A percentile compares a stretch with the other conserved stretches of the same genome.
These are phyloP conservation scores for Myripristis jacobus DNA, from an alignment of 2,797 vertebrate genomes.

Conservation along the genomic window DNA sequence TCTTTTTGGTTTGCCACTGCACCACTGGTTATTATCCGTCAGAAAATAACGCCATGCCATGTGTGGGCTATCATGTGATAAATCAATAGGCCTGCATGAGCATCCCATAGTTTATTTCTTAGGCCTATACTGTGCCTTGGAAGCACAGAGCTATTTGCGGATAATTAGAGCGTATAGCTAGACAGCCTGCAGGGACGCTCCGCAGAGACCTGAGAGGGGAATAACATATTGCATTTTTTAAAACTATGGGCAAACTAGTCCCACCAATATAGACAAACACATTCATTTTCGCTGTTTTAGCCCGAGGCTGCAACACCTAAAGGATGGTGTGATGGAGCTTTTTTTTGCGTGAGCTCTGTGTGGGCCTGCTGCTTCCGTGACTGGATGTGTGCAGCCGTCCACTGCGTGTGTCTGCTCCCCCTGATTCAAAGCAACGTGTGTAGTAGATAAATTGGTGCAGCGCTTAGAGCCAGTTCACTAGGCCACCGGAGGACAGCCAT, in stretches of 20 bases:
- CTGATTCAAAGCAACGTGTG: conserved; percentile 66
- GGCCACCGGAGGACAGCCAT: conserved; percentile 81
- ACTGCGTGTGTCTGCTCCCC: conserved; percentile 60
- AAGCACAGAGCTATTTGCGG: background rate
- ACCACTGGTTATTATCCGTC: too few species aligned
- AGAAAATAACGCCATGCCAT: too few species aligned
- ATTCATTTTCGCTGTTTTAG: background rate
- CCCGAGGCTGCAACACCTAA: conserved; percentile 13
- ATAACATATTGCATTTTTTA: background rate
- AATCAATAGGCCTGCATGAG: background rate
- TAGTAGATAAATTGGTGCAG: conserved; percentile 72
- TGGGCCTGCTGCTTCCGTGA: conserved; percentile 69
- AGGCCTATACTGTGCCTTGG: too few species aligned
- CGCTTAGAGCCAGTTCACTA: conserved; percentile 82
- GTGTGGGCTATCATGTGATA: background rate
- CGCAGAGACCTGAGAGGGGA: background rate
- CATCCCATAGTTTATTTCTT: background rate
- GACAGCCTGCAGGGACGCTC: too few species aligned
- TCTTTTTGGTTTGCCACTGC: too few species aligned
- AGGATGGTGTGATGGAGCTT: conserved; percentile 27
- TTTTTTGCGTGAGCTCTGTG: conserved; percentile 22
- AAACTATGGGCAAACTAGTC: background rate
- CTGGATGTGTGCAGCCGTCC: conserved; percentile 55
- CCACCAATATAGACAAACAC: background rate
- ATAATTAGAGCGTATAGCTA: background rate